A percentile compares a stretch with the other conserved stretches of the same genome.
Conservation (phyloP, 2,888 invertebrate genomes). For the Sphinx pinastri region DNA sequence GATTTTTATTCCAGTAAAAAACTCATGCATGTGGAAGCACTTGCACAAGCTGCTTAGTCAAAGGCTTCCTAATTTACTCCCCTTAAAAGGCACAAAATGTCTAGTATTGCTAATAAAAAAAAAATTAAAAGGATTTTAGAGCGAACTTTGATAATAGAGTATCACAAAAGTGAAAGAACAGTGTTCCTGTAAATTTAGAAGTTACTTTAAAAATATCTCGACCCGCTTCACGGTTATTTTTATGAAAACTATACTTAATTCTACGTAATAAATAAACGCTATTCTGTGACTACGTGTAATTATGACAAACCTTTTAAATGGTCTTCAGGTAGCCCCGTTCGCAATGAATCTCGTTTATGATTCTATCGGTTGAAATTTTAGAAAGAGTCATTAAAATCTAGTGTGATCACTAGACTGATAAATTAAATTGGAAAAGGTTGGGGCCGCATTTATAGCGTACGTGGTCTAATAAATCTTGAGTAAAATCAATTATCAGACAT, state of each 20-base stretch:
- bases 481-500: background rate
- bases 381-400: conserved; percentile 24
- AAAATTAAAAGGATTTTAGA: too few species aligned
- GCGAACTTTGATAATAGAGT: too few species aligned
- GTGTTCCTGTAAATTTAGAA: too few species aligned
- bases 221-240: too few species aligned
- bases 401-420: conserved; percentile 29
- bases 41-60: too few species aligned
- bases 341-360: conserved; percentile 13
- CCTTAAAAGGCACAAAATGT: too few species aligned
- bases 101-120: too few species aligned
- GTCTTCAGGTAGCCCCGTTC: conserved; percentile 14
- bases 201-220: too few species aligned
- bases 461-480: background rate
- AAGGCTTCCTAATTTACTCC: too few species aligned
- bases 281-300: background rate
- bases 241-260: background rate
- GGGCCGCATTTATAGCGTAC: background rate
- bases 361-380: conserved; percentile 11
- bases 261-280: background rate
- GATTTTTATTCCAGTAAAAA: too few species aligned
- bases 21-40: too few species aligned
- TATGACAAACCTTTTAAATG: conserved; percentile 1
- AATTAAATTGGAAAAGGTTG: conserved; percentile 26
- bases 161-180: too few species aligned